Conservation (phyloP, 2,888 invertebrate genomes). For the Heteromurus nitidus region DNA sequence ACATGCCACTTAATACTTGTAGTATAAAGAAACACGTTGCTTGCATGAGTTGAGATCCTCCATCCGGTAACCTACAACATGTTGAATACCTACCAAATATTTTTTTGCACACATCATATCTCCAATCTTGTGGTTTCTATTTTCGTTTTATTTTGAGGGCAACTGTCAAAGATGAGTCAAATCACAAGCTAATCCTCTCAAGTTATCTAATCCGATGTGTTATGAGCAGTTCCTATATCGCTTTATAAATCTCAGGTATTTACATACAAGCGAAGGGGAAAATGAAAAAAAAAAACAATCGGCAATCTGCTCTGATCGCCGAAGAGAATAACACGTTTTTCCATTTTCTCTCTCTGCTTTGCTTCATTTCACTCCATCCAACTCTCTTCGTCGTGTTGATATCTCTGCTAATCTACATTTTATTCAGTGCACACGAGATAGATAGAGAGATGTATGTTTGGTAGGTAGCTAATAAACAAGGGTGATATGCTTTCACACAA, state of each 20-base stretch:
- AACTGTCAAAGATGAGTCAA: constrained; percentile 15
- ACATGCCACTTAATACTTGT: too few species aligned
- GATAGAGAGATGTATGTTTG: background rate
- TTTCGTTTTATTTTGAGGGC: constrained; percentile 1
- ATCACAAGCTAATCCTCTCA: too few species aligned
- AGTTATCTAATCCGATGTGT: too few species aligned
- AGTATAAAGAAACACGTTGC: too few species aligned
- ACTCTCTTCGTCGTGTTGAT: background rate
- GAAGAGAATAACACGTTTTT: constrained; percentile 9
- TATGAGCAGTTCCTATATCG: too few species aligned
- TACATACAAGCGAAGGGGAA: too few species aligned
- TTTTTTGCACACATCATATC: too few species aligned
- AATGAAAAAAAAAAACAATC: too few species aligned
- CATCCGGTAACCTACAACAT: constrained; percentile 14
- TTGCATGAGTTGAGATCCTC: background rate
- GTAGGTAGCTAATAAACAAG: background rate
- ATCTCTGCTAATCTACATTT: background rate
- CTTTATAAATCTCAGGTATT: too few species aligned
- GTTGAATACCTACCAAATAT: too few species aligned
- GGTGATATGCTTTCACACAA: constrained; percentile 21
- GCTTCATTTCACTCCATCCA: background rate
- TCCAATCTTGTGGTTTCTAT: background rate
- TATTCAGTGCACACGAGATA: background rate
- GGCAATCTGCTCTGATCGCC: too few species aligned
- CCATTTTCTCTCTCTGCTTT: background rate